Percentiles rank a stretch among this genome's conserved stretches.
phyloP scores from a whole-genome alignment of 2,113 vertebrate species.

The Neomonachus schauinslandi region DNA sequence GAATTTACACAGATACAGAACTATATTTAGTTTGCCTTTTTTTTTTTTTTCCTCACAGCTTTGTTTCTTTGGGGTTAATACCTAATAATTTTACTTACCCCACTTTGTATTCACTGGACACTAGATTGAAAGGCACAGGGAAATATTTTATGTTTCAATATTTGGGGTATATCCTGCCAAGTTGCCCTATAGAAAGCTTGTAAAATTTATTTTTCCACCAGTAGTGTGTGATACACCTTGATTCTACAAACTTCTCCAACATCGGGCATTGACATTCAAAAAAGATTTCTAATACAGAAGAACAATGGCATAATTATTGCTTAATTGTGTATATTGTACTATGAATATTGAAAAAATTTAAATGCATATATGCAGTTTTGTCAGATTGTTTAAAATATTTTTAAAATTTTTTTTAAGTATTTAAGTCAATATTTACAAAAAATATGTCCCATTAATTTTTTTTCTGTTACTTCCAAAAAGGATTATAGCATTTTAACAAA shows the following conservation, averaged over 20 bases:
- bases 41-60: background rate
- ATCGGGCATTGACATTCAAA: background rate
- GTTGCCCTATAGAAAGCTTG: background rate
- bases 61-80: conserved; percentile 20
- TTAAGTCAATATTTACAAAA: background rate
- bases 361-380: background rate
- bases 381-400: background rate
- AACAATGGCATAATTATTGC: background rate
- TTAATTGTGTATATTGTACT: background rate
- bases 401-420: background rate
- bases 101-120: background rate
- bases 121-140: background rate
- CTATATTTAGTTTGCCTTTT: background rate
- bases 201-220: background rate
- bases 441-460: background rate
- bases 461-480: background rate
- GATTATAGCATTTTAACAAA: background rate
- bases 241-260: background rate
- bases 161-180: background rate
- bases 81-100: background rate
- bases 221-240: background rate
- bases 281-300: background rate
- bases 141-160: background rate
- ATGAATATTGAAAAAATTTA: background rate
- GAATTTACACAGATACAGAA: background rate